phyloP scores from a whole-genome alignment of 2,888 invertebrate species.

The Hemithea aestivaria region DNA sequence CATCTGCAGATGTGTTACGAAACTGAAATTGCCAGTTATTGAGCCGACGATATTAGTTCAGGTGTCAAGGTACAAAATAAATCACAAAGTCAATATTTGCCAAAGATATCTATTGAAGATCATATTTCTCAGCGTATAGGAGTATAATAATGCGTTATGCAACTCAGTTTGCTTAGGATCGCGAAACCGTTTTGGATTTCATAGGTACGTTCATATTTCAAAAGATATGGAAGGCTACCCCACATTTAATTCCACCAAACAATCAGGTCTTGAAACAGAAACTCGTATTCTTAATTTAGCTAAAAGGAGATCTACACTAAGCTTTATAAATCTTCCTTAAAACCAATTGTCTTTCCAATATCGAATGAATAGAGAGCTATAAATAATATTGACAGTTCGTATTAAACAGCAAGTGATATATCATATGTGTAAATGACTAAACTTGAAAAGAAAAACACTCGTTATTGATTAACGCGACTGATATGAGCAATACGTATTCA shows the following conservation, averaged over 20 bases:
- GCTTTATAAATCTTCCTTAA: too few relatives aligned
- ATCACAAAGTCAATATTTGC: conserved; percentile 60
- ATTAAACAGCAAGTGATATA: background rate
- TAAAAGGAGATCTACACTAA: too few relatives aligned
- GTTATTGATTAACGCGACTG: conserved; percentile 23
- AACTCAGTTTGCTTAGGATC: conserved; percentile 65
- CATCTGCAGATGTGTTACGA: too few relatives aligned
- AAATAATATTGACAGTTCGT: too few relatives aligned
- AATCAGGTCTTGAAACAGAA: too few relatives aligned
- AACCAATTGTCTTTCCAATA: too few relatives aligned
- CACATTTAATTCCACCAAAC: too few relatives aligned
- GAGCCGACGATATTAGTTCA: conserved; percentile 55
- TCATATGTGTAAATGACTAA: conserved; percentile 4
- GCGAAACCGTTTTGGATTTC: conserved; percentile 22
- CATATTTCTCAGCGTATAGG: conserved; percentile 67
- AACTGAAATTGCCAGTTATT: too few relatives aligned
- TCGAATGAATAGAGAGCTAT: too few relatives aligned
- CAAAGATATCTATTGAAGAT: conserved; percentile 46
- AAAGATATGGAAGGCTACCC: background rate
- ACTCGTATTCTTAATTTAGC: too few relatives aligned
- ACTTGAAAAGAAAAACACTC: conserved; percentile 13
- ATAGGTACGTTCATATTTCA: conserved; percentile 2
- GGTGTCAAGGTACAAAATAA: conserved; percentile 56
- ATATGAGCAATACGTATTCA: conserved; percentile 22
- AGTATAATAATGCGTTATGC: conserved; percentile 63